Base-by-base conservation (phyloP, 1,140 invertebrate genomes). In the Meloidogyne hapla region DNA sequence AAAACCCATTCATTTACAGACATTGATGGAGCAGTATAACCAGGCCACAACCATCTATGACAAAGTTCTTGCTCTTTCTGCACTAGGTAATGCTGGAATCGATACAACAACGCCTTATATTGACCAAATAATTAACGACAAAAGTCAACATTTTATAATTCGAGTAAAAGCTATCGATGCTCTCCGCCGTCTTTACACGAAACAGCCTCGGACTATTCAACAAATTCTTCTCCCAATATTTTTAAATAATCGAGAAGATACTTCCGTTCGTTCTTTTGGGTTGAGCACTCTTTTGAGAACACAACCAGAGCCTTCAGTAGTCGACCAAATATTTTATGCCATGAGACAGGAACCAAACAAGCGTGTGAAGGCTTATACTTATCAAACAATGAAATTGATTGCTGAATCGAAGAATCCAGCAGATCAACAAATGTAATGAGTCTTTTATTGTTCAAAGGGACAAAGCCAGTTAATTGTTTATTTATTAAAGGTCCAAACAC, bases 161-260 rank as follows among this genome's bases (percentile, higher is more conserved):
- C 83, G 83, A 65, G 33, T 79, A n/a, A 77, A 80, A 15, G 84
- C 84, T 62, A 80, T 85, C 25, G 84, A 86, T 48, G 72, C 84
- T 13, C 64, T 84, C 67, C 81, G 84, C 33, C 78, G 80, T 64
- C 77, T 85, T n/a, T 74, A 75, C 62, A 48, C 45, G 33, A 10
- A 69, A 48, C 82, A 85, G 76, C 84, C 83, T 12, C 61, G 42
- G 8, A 83, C 81, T 72, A 77, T 85, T 18, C 84, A 86, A 48
- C 33, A 40, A 45, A 71, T 86, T 40, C 74, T 84, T 42, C n/a
- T 85, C 71, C 84, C 84, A 40, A 61, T 85, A 69, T 86, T 81
- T 81, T 48, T 74, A 28, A 86, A 86, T 78, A 77, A 45, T 70
- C 42, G 75, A 33, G 83, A 86, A 66, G 45, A 74, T 28, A 67